Evolutionary conservation across 2,113 vertebrate species (phyloP), one percentile per base, ranked within the genome.

Genomic region (Panthera uncia): DNA sequence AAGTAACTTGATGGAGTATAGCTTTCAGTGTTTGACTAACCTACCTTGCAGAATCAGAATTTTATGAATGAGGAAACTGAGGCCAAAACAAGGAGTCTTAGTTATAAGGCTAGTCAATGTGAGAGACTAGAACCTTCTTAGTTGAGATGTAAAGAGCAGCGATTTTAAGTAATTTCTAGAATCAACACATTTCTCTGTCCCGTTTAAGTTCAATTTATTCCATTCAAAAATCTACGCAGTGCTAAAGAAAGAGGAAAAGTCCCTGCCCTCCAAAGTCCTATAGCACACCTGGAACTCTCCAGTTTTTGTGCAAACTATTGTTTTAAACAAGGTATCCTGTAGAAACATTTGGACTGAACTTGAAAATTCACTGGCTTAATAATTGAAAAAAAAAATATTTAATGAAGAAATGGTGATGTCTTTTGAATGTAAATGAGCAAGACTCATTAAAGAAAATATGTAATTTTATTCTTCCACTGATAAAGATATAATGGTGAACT

Each of bases 301-400:
- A 63, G 4, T 18, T 82, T 79, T 50, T 57, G 41, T 23, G 27
- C 57, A 50, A 91, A 91, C 25, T 36, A 33, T 25, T 78, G 18
- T 83, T 84, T 76, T 48, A 33, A 87, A 63, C 15, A 55, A 76
- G 15, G 9, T 14, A 36, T 68, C 69, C 36, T 61, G 10, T 2
- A 63, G 41, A 4, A 86, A 73, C 1, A 81, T 74, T 57, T 95
- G 41, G 41, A 94, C 33, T 90, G 41, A 90, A 61, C n/a, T 31
- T 29, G 9, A 94, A 92, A 76, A 89, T n/a, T 50, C 66, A 63
- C 4, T 86, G 91, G n/a, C 41, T 45, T 88, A 13, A 61, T 31
- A 81, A 95, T 69, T 55, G 78, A 36, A 96, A 87, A 45, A 96
- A 86, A 68, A 93, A n/a, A n/a, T n/a, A n/a, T n/a, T 41, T 38